Base-by-base conservation (phyloP, 2,113 vertebrate genomes). In the Pyxicephalus adspersus region DNA sequence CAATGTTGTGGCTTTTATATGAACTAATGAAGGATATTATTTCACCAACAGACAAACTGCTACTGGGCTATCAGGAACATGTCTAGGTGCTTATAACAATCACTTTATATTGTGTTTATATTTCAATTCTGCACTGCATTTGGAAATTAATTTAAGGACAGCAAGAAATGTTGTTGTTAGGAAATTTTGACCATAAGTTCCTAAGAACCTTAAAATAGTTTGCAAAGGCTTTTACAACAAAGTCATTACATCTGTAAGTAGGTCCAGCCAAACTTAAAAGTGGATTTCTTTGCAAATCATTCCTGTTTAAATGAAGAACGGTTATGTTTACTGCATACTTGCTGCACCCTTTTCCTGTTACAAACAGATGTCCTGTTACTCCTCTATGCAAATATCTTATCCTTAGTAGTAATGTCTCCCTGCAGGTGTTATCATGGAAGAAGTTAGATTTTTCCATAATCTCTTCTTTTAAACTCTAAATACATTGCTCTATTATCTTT, bases 281-380 rank as follows among this genome's bases (percentile, higher is more conserved):
- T 57, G 70, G 11, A 58, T 73, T 29, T 54, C 22, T 73, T 54
- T 73, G 52, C 31, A 34, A 73, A 22, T 58, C 70, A 58, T 73
- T 57, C 26, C 29, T 29, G 22, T 73, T 34, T 72, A 63, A 61
- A 57, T 26, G 38, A 50, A 61, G 38, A 76, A n/a, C 29, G 25
- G 23, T 64, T 26, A 18, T 76, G 58, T 45, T 64, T 50, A 61
- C 50, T n/a, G 18, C 34, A 63, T 51, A 26, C 22, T 76, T 64
- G 63, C 22, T 50, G 19, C 23, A 26, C 63, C 23, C 38, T 64
- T 52, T 76, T 76, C 74, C 74, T 76, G 8, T 64, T 26, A 25
- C 34, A 52, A 64, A 61, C 74, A 64, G 31, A 76, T 26, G 31
- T 45, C 57, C 31, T 50, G 19, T 76, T 76, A 25, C 31, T 76